Base-by-base conservation (phyloP, 2,113 vertebrate species). In the Corvus cornix region DNA sequence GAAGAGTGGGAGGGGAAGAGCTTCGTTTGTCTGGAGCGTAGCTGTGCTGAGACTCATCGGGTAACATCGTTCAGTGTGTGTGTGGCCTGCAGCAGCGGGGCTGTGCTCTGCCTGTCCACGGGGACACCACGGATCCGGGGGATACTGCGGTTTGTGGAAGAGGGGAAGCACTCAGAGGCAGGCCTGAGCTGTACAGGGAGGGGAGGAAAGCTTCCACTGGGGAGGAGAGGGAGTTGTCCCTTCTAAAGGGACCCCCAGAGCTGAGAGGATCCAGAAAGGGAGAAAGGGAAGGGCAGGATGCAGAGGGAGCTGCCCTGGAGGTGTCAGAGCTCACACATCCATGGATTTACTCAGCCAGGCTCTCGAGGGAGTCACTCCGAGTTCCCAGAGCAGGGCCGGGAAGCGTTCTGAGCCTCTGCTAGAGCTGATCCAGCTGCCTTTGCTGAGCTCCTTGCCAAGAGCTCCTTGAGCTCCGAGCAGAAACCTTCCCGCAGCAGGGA, bases 101-200 rank as follows among this genome's bases (percentile, higher is more conserved):
- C 59, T 51, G 28, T 11, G 8, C 78, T 49, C n/a, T 37, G 24
- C 21, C 62, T 66, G 15, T 30, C 63, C 27, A 10, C 46, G 46
- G 27, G 44, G 26, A 30, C 10, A 18, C 8, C 31, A 5, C 1
- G 0, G 7, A 5, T 35, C n/a, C 20, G 43, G 49, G 53, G 70
- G 28, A 15, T 28, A 22, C 4, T 49, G 64, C 0, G 0, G 14
- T 55, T 63, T 48, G 8, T 64, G 58, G 81, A 33, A 79, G 62
- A 82, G 52, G 33, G 39, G 58, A 28, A 82, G 33, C 35, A n/a
- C 24, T 16, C 60, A 74, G 39, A 49, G 69, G 28, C 16, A 62
- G 41, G 24, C 19, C 55, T 66, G 77, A 70, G 60, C 60, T 59
- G 60, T 35, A 18, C n/a, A 30, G 22, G 37, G 39, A 35, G 43